phyloP scores from a whole-genome alignment of 2,113 vertebrate genomes.

The Epinephelus moara region DNA sequence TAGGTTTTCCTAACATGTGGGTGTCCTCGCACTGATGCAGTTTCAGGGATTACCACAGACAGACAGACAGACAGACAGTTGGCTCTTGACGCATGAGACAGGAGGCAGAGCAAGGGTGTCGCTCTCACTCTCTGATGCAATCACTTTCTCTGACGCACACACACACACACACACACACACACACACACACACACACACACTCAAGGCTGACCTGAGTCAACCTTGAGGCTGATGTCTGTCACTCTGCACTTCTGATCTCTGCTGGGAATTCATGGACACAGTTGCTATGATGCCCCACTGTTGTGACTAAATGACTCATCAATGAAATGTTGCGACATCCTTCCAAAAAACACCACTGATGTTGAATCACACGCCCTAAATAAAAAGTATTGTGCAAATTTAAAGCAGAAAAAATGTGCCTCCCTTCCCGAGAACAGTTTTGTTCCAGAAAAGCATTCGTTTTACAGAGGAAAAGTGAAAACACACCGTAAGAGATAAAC shows the following conservation, averaged over 20 bases:
- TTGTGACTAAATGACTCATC: constrained; percentile 14
- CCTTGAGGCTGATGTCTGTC: constrained; percentile 13
- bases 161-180: background rate
- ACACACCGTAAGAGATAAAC: background rate
- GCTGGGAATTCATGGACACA: constrained; percentile 14
- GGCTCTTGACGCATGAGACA: constrained; percentile 9
- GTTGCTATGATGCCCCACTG: background rate
- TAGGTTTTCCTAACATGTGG: background rate
- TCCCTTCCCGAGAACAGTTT: background rate
- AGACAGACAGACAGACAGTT: constrained; percentile 12
- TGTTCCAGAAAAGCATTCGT: background rate
- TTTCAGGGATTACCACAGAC: background rate
- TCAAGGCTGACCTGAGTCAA: constrained; percentile 24
- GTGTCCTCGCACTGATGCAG: background rate
- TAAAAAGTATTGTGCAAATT: background rate
- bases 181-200: background rate
- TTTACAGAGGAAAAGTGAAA: background rate
- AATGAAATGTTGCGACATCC: constrained; percentile 30
- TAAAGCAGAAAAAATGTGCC: background rate
- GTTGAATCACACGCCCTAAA: background rate
- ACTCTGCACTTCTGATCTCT: constrained; percentile 1
- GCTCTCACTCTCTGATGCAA: constrained; percentile 9
- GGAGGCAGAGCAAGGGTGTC: constrained; percentile 22
- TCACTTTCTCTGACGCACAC: constrained; percentile 37
- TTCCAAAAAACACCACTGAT: background rate